phyloP scores from a whole-genome alignment of 2,797 vertebrate species.

The Premnoplex brunnescens region DNA sequence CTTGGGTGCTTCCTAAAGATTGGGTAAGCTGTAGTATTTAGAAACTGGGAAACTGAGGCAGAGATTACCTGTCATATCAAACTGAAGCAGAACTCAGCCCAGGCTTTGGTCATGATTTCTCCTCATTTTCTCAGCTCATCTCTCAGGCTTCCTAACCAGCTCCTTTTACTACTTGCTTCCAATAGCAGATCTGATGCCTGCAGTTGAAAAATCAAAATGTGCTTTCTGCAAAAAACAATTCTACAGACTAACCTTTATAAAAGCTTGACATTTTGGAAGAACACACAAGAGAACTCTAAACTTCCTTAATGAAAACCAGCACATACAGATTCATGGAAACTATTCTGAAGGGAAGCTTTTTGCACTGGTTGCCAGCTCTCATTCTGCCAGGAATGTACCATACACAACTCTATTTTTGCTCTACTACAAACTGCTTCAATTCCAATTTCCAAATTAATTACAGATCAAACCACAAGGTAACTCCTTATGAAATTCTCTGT shows the following conservation, averaged over 20 bases:
- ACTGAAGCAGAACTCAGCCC: not conserved
- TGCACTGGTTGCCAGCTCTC: not conserved
- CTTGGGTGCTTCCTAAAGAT: not conserved
- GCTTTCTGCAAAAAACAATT: not conserved
- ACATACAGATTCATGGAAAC: slow-evolving; percentile 48
- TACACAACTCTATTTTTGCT: not conserved
- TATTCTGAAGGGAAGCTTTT: slow-evolving; percentile 50
- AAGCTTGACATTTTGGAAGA: slow-evolving; percentile 36
- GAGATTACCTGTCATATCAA: not conserved
- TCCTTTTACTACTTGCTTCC: not conserved
- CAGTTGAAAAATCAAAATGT: slow-evolving; percentile 12
- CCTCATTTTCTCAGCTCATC: not conserved
- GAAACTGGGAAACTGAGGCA: not conserved
- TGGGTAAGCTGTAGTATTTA: not conserved
- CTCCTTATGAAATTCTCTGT: not conserved
- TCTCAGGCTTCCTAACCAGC: not conserved
- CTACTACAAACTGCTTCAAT: not conserved
- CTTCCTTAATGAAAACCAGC: slow-evolving; percentile 67
- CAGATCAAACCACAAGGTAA: not conserved
- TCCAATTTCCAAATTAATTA: not conserved
- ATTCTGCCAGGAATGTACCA: slow-evolving; percentile 30
- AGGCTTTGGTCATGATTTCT: not conserved
- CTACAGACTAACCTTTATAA: slow-evolving; percentile 31
- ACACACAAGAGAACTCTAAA: slow-evolving; percentile 50
- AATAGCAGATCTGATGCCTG: not conserved